Evolutionary conservation across 2,113 vertebrate species (phyloP).

Genomic region (Herpailurus yagouaroundi): DNA sequence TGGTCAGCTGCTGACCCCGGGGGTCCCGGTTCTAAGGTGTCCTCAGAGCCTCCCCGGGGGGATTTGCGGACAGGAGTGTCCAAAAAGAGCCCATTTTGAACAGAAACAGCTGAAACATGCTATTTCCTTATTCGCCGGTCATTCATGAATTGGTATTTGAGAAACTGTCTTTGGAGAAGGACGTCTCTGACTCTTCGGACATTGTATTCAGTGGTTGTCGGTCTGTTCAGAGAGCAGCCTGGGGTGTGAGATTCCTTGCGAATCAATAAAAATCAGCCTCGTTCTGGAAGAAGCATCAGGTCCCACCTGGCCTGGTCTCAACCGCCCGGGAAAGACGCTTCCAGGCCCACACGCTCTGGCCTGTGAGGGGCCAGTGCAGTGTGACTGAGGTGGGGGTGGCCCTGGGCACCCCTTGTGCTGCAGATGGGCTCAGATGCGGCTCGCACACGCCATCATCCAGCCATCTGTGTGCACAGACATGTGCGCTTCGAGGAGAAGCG

Average conservation of each 20-base stretch:
- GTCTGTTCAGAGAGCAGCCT: background rate
- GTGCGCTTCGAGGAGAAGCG: background rate
- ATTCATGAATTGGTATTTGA: background rate
- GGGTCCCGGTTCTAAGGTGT: background rate
- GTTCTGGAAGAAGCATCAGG: background rate
- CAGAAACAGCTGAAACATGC: background rate
- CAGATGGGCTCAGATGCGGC: background rate
- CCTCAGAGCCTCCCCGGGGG: background rate
- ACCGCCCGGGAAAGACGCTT: background rate
- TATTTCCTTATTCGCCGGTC: background rate
- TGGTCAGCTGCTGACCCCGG: too few relatives aligned
- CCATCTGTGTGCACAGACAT: background rate
- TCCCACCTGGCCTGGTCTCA: background rate
- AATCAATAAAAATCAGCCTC: background rate
- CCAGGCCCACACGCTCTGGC: background rate
- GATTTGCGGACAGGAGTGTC: background rate
- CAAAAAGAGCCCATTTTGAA: background rate
- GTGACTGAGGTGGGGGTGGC: background rate
- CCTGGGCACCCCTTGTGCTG: background rate
- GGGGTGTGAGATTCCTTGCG: background rate
- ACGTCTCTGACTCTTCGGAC: background rate
- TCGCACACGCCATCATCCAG: too few relatives aligned
- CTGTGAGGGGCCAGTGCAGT: fast-evolving
- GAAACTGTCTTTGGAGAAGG: background rate
- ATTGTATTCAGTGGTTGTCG: background rate